These are phyloP conservation scores for Ginglymostoma cirratum DNA, from an alignment of 2,113 vertebrate species.

Conservation along the genomic window DNA sequence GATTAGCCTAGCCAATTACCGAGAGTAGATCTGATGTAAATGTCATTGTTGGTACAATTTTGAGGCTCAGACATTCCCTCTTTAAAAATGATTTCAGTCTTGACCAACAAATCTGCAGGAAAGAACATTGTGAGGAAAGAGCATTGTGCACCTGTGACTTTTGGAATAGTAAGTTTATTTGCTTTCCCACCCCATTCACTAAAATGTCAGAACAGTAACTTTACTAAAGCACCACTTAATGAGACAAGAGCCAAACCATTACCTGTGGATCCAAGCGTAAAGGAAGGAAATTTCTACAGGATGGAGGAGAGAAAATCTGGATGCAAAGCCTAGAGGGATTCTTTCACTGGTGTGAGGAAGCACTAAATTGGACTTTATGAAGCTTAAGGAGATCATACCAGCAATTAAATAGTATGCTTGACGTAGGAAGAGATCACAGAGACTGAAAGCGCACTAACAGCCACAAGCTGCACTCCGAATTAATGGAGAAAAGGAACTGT, in stretches of 20 bases:
- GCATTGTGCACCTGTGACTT: neutral
- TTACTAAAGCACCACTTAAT: neutral
- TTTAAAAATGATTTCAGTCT: neutral
- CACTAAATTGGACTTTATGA: neutral
- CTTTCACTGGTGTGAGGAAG: neutral
- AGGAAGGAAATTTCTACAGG: slow-evolving; percentile 8
- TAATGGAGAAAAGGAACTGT: neutral
- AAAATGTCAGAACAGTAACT: neutral
- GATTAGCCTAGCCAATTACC: neutral
- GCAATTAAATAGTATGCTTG: neutral
- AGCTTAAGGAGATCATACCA: neutral
- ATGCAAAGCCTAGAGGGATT: neutral
- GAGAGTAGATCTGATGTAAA: neutral
- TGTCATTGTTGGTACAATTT: neutral
- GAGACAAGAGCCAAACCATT: neutral
- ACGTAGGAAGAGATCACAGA: neutral
- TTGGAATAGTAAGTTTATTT: neutral
- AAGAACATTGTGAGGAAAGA: too few relatives aligned
- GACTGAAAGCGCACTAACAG: neutral
- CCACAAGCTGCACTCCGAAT: neutral
- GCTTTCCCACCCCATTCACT: too few relatives aligned
- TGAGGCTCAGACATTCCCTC: neutral
- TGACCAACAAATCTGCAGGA: neutral
- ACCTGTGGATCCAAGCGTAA: neutral
- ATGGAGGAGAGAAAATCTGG: neutral